Conservation (phyloP, 2,113 vertebrate genomes). For the Tretioscincus oriximinensis region DNA sequence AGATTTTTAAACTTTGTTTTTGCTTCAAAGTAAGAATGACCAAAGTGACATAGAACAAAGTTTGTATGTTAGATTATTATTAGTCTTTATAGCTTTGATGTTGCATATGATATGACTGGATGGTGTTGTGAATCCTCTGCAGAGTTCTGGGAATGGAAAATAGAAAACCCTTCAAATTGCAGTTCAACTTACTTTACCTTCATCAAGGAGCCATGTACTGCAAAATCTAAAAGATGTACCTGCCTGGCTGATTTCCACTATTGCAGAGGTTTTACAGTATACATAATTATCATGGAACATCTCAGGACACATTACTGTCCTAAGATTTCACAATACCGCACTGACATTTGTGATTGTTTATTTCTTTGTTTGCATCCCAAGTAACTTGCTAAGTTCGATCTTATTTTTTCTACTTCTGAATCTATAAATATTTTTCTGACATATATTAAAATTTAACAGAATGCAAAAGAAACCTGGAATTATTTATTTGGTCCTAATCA, state of each 20-base stretch:
- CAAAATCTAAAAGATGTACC: neutral
- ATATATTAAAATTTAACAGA: neutral
- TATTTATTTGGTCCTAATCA: too few species aligned
- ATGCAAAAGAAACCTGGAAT: neutral
- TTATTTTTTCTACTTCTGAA: neutral
- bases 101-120: neutral
- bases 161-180: neutral
- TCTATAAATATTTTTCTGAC: neutral
- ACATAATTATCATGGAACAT: neutral
- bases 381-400: neutral
- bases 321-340: neutral
- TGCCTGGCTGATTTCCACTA: neutral
- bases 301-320: neutral
- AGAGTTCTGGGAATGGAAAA: neutral
- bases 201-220: neutral
- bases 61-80: neutral
- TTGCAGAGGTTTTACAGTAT: neutral
- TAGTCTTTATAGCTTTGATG: neutral
- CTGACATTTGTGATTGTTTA: neutral
- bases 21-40: neutral
- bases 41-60: neutral
- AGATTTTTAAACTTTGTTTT: neutral
- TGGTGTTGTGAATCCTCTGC: neutral
- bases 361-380: neutral
- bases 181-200: neutral